Conservation (phyloP, 2,113 vertebrate genomes). For the Phaethornis superciliosus region DNA sequence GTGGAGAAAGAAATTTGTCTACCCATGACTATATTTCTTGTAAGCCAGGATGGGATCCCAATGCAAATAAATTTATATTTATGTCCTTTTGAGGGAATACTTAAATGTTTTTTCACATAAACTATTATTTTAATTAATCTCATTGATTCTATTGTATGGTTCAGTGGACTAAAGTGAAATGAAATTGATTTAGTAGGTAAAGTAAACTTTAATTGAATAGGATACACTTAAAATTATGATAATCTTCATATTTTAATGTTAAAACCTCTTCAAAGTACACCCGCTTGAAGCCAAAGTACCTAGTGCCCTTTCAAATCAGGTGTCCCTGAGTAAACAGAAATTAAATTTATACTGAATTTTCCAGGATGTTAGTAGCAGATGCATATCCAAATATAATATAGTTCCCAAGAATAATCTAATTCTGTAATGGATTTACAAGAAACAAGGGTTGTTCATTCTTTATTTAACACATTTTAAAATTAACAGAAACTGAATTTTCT, state of each 20-base stretch:
- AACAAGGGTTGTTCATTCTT: background rate
- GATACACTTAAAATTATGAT: background rate
- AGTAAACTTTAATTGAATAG: background rate
- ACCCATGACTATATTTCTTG: background rate
- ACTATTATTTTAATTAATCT: background rate
- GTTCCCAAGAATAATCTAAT: background rate
- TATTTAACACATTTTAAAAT: background rate
- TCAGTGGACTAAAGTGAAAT: background rate
- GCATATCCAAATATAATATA: background rate
- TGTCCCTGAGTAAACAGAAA: background rate
- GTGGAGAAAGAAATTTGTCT: background rate
- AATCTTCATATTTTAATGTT: background rate
- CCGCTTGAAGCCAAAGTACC: background rate
- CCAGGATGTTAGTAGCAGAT: background rate
- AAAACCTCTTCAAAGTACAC: background rate
- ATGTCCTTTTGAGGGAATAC: background rate
- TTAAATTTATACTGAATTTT: background rate
- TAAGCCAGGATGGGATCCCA: background rate
- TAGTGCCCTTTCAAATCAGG: background rate
- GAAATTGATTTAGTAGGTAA: background rate
- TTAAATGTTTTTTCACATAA: background rate
- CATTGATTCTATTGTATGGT: background rate
- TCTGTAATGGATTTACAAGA: background rate
- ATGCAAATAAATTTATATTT: background rate
- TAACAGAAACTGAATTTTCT: background rate